A percentile compares a stretch with the other conserved stretches of the same genome.
phyloP scores from a whole-genome alignment of 92 coral and sea anemone species.

The Hydrozoanthus gracilis region DNA sequence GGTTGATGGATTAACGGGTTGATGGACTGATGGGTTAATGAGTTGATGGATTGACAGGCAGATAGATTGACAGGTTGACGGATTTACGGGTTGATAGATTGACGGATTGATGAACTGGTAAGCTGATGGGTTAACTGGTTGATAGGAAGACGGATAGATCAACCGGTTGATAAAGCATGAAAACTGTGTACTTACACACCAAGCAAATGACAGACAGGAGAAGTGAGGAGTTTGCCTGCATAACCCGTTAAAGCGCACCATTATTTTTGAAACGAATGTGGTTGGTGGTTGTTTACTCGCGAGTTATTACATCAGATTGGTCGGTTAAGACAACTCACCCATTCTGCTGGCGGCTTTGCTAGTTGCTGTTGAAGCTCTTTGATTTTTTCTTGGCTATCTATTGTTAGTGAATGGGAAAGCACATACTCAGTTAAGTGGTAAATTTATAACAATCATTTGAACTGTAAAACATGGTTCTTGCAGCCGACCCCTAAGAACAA shows the following conservation, averaged over 20 bases:
- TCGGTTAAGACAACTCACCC: constrained; percentile 6
- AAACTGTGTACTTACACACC: too few species aligned
- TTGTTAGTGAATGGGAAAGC: neutral
- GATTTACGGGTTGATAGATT: neutral
- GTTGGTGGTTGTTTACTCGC: too few species aligned
- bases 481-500: too few species aligned
- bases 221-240: neutral
- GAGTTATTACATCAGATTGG: neutral
- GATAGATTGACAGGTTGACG: neutral
- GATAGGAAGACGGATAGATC: neutral
- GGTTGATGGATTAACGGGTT: neutral
- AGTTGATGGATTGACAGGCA: neutral
- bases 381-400: constrained; percentile 25
- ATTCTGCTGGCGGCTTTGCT: constrained; percentile 45
- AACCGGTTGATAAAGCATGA: neutral
- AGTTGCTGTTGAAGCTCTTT: constrained; percentile 31
- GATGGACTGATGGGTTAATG: neutral
- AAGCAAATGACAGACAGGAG: neutral
- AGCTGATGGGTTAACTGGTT: neutral
- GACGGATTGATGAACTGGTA: neutral
- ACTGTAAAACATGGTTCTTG: neutral
- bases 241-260: too few species aligned
- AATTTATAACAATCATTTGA: neutral
- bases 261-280: too few species aligned
- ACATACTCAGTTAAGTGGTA: neutral